These are phyloP conservation scores for Tetragonisca angustula DNA, from an alignment of 2,888 invertebrate species.

Conservation along the genomic window DNA sequence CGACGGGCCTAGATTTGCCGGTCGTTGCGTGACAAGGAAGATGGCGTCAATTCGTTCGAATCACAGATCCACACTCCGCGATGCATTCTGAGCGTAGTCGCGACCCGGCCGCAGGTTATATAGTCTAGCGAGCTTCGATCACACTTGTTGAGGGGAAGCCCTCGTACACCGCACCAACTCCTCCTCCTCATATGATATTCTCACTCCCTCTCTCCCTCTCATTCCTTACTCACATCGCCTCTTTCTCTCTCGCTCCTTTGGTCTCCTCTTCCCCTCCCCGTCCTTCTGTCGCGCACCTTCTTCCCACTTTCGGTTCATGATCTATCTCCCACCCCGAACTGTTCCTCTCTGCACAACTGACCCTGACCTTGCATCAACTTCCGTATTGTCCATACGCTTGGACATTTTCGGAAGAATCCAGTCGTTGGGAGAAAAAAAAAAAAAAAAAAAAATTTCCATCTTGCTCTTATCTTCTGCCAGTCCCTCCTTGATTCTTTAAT, in stretches of 20 bases:
- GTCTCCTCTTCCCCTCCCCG: constrained; percentile 23
- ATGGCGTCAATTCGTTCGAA: constrained; percentile 25
- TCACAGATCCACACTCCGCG: constrained; percentile 45
- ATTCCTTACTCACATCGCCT: constrained; percentile 35
- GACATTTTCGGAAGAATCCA: constrained; percentile 38
- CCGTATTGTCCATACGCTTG: constrained; percentile 79
- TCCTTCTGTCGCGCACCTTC: constrained; percentile 53
- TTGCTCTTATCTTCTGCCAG: too few relatives aligned
- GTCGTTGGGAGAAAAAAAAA: background rate
- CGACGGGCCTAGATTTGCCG: too few relatives aligned
- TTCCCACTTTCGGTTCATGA: constrained; percentile 70
- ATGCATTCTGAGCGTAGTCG: constrained; percentile 68
- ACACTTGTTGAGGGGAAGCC: constrained; percentile 79
- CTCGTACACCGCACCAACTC: constrained; percentile 54
- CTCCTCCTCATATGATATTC: constrained; percentile 46
- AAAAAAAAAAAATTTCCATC: background rate
- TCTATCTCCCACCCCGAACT: constrained; percentile 63
- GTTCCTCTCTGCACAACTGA: constrained; percentile 71
- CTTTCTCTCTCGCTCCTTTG: constrained; percentile 32
- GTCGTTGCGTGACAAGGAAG: constrained; percentile 1
- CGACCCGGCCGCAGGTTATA: constrained; percentile 68
- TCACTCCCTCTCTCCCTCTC: constrained; percentile 34
- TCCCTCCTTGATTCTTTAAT: background rate
- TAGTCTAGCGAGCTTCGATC: constrained; percentile 72
- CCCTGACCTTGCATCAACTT: constrained; percentile 84